Conservation (phyloP, 2,797 vertebrate genomes). For the Heliangelus exortis region DNA sequence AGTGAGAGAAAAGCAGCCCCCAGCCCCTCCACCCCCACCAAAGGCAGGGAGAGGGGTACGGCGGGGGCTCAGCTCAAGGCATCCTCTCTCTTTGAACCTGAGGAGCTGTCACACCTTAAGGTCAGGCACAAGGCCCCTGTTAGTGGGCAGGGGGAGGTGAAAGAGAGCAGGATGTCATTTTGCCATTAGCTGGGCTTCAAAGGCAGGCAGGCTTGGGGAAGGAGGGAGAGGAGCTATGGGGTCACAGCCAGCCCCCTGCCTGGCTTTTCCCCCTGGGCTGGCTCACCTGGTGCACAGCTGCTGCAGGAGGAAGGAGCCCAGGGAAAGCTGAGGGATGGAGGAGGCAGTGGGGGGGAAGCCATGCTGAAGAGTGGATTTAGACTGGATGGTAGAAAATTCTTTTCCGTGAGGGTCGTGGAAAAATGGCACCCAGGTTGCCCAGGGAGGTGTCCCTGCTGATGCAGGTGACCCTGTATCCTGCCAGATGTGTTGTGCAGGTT, state of each 20-base stretch:
- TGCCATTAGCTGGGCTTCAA: slow-evolving; percentile 70
- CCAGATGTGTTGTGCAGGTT: fast-evolving
- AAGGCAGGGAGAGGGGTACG: not conserved
- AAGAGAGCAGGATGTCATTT: slow-evolving; percentile 66
- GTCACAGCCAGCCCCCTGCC: not conserved
- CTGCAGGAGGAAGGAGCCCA: not conserved
- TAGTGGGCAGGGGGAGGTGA: slow-evolving; percentile 2
- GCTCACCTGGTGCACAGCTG: slow-evolving; percentile 64
- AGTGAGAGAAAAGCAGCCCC: not conserved
- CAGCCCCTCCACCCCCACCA: not conserved
- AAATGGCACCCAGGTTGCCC: too few species aligned
- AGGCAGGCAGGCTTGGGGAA: not conserved
- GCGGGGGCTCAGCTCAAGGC: not conserved
- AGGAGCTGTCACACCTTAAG: slow-evolving; percentile 61
- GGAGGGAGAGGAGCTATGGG: not conserved
- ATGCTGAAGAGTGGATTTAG: too few species aligned
- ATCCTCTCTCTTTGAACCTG: slow-evolving; percentile 56
- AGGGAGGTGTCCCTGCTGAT: too few species aligned
- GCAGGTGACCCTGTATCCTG: not conserved
- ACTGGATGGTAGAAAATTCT: too few species aligned
- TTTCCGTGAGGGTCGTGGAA: too few species aligned
- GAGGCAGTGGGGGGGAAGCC: not conserved
- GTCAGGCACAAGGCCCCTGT: slow-evolving; percentile 33
- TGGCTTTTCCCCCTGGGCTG: not conserved
- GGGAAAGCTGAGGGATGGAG: not conserved